A percentile compares a stretch with the other conserved stretches of the same genome.
Evolutionary conservation across 2,888 invertebrate genomes (phyloP).

Genomic region (Chrysina gloriosa): DNA sequence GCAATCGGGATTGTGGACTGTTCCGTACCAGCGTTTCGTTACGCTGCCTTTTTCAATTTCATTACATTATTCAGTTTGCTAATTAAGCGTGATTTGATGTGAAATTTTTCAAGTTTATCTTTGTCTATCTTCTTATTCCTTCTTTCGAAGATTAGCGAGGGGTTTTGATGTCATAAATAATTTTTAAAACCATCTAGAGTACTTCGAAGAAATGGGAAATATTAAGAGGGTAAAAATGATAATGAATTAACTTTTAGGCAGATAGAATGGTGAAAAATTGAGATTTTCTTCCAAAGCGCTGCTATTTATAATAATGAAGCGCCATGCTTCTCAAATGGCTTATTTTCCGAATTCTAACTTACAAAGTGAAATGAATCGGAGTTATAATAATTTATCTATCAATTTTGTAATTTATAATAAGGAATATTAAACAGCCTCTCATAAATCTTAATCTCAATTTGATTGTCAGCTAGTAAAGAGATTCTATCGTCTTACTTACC

Average conservation of each 20-base stretch:
- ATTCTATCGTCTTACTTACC: too few relatives aligned
- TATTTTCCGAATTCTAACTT: too few relatives aligned
- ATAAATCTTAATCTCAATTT: too few relatives aligned
- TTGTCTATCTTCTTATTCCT: background rate
- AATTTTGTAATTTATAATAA: too few relatives aligned
- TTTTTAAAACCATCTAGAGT: conserved; percentile 9
- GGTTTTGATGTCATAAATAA: background rate
- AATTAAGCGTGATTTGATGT: conserved; percentile 23
- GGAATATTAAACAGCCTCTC: too few relatives aligned
- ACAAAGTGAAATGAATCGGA: too few relatives aligned
- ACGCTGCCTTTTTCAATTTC: conserved; percentile 16
- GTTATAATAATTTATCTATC: too few relatives aligned
- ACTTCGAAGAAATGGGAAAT: background rate
- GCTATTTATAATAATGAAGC: too few relatives aligned
- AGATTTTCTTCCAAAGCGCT: background rate
- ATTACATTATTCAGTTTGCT: conserved; percentile 28
- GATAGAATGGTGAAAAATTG: background rate
- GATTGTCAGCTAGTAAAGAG: too few relatives aligned
- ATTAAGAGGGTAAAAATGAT: background rate
- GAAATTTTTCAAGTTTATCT: conserved; percentile 23
- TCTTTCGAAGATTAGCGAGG: background rate
- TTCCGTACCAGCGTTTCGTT: background rate
- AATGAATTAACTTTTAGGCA: background rate
- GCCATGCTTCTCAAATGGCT: too few relatives aligned
- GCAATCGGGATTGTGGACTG: background rate